A percentile compares a stretch with the other conserved stretches of the same genome.
Conservation (phyloP, 2,113 vertebrate genomes). For the Toxotes jaculatrix region DNA sequence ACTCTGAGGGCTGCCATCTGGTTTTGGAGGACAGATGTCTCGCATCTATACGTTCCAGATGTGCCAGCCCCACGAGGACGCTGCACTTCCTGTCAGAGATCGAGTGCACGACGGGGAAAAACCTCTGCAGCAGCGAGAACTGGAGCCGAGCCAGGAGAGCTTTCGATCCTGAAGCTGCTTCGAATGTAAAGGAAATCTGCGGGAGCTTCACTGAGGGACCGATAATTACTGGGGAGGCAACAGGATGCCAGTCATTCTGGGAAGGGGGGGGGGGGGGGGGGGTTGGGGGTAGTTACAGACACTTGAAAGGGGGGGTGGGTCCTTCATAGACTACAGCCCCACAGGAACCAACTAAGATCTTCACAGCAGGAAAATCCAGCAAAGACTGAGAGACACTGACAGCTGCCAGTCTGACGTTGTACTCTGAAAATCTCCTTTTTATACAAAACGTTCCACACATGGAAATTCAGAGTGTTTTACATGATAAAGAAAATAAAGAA, state of each 20-base stretch:
- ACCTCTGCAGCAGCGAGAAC: background rate
- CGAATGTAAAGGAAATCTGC: background rate
- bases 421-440: constrained; percentile 13
- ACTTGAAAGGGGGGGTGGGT: constrained; percentile 32
- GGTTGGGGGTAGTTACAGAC: background rate
- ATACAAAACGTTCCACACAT: too few species aligned
- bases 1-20: constrained; percentile 50
- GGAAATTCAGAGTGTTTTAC: too few species aligned
- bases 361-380: constrained; percentile 11
- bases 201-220: background rate
- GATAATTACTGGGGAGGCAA: constrained; percentile 41
- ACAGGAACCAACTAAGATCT: constrained; percentile 21
- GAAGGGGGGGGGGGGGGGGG: too few species aligned
- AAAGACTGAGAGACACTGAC: background rate
- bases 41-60: constrained; percentile 58
- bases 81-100: constrained; percentile 20
- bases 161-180: background rate
- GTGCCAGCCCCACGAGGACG: constrained; percentile 27
- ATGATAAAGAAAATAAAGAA: too few species aligned
- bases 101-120: background rate
- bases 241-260: constrained; percentile 31
- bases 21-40: constrained; percentile 57
- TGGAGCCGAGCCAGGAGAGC: constrained; percentile 19
- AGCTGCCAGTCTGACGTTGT: background rate
- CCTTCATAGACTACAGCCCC: constrained; percentile 1